Percentiles rank a stretch among this genome's conserved stretches.
phyloP scores from a whole-genome alignment of 2,888 invertebrate genomes.

The Xanthia togata region DNA sequence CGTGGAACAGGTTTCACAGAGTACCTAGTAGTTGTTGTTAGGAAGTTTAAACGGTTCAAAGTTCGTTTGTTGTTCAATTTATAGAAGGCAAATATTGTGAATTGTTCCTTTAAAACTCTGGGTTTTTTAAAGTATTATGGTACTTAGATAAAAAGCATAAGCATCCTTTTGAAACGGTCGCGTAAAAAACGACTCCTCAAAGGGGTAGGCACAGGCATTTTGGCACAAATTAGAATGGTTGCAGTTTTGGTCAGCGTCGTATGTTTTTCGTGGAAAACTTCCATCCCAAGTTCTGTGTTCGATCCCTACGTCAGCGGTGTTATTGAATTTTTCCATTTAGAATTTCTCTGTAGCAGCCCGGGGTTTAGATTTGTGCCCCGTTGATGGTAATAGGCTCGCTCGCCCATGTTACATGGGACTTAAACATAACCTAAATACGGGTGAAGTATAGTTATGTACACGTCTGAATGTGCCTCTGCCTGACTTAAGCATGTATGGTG shows the following conservation, averaged over 20 bases:
- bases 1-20: constrained; percentile 34
- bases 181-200: neutral
- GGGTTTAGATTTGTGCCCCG: too few species aligned
- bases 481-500: neutral
- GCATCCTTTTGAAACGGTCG: neutral
- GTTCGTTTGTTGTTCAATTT: constrained; percentile 13
- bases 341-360: too few species aligned
- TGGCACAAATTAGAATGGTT: neutral
- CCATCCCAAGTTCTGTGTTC: neutral
- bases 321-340: too few species aligned
- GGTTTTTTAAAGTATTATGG: neutral
- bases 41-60: constrained; percentile 17
- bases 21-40: neutral
- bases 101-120: neutral
- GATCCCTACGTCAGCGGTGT: too few species aligned
- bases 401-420: neutral
- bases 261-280: neutral
- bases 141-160: neutral
- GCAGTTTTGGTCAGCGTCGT: neutral
- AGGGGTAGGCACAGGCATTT: neutral
- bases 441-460: neutral
- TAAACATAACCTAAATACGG: neutral
- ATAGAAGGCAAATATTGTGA: constrained; percentile 3
- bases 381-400: too few species aligned
- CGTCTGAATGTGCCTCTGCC: neutral